phyloP scores from a whole-genome alignment of 2,888 invertebrate species.

The Erebia ligea region DNA sequence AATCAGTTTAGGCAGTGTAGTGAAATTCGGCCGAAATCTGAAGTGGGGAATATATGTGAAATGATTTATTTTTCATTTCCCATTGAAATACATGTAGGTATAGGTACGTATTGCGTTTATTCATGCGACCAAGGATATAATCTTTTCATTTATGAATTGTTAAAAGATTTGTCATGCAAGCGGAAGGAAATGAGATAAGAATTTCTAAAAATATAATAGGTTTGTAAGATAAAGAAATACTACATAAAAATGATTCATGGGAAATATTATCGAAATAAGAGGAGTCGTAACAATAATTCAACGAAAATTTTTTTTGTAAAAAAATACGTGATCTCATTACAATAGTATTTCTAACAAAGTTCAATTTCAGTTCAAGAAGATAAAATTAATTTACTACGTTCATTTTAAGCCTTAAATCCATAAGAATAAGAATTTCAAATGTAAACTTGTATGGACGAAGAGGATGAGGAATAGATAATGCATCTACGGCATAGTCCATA shows the following conservation, averaged over 20 bases:
- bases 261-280: not conserved
- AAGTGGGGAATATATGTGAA: not conserved
- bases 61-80: not conserved
- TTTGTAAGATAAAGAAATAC: slow-evolving; percentile 5
- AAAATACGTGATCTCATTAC: slow-evolving; percentile 26
- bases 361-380: not conserved
- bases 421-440: not conserved
- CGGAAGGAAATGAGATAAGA: slow-evolving; percentile 16
- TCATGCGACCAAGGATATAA: not conserved
- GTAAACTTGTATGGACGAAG: not conserved
- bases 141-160: not conserved
- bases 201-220: slow-evolving; percentile 1
- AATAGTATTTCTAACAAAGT: slow-evolving; percentile 19
- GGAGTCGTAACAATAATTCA: not conserved
- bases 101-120: not conserved
- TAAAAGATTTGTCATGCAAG: slow-evolving; percentile 6
- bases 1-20: too few relatives aligned
- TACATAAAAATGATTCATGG: slow-evolving; percentile 6
- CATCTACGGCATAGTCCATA: slow-evolving; percentile 15
- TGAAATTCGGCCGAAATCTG: too few relatives aligned
- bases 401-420: not conserved
- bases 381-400: not conserved
- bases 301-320: not conserved
- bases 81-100: too few relatives aligned
- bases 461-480: slow-evolving; percentile 21